phyloP scores from a whole-genome alignment of 2,113 vertebrate species.

The Hylia prasina region DNA sequence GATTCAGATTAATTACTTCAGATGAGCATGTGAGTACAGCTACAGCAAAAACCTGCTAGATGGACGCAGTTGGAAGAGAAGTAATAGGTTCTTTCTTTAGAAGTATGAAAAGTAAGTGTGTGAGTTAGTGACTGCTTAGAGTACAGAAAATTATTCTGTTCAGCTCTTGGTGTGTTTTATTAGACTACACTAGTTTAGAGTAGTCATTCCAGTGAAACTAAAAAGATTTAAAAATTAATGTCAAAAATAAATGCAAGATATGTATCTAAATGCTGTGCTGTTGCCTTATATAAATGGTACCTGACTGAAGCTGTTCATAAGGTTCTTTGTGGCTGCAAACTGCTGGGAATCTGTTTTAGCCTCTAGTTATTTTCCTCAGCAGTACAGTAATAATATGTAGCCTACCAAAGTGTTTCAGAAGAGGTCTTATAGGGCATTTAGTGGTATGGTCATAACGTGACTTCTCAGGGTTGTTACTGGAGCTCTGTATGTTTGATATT shows the following conservation, averaged over 20 bases:
- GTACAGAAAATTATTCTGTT: neutral
- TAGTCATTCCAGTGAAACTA: neutral
- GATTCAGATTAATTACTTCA: slow-evolving; percentile 61
- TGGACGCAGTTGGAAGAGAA: slow-evolving; percentile 16
- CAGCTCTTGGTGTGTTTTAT: neutral
- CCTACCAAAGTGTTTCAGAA: neutral
- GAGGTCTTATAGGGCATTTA: neutral
- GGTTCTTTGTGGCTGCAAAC: neutral
- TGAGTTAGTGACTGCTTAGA: neutral
- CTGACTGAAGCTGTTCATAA: neutral
- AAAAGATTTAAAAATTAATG: neutral
- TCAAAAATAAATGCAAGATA: neutral
- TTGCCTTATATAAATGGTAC: neutral
- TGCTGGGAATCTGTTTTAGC: neutral
- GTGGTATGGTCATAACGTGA: neutral
- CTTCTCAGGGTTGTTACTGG: neutral
- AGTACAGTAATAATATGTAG: neutral
- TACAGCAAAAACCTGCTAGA: slow-evolving; percentile 45
- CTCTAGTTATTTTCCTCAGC: neutral
- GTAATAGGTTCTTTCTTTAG: slow-evolving; percentile 29
- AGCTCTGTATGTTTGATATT: neutral
- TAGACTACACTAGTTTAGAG: neutral
- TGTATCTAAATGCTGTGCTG: neutral
- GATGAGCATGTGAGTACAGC: slow-evolving; percentile 51
- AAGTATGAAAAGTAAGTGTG: neutral